Percentiles rank a stretch among this genome's conserved stretches.
Evolutionary conservation across 2,113 vertebrate genomes (phyloP).

Genomic region (Rafetus swinhoei): DNA sequence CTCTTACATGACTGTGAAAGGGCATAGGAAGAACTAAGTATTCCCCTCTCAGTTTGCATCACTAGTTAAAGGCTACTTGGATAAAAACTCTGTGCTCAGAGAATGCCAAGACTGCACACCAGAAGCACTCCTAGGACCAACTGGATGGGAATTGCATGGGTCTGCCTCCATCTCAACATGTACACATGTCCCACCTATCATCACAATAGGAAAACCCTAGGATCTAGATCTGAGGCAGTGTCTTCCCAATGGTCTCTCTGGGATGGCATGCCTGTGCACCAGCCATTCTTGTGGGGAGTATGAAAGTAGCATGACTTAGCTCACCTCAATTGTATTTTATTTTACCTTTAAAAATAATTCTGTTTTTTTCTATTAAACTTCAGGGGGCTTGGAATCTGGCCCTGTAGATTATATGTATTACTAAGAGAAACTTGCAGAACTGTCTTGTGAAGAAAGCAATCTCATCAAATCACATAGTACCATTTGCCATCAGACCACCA

Average conservation of each 20-base stretch:
- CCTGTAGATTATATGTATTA: neutral
- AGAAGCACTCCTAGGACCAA: neutral
- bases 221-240: neutral
- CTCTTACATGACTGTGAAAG: neutral
- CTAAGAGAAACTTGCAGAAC: neutral
- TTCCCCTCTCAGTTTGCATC: neutral
- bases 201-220: neutral
- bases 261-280: neutral
- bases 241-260: neutral
- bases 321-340: neutral
- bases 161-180: neutral
- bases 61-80: neutral
- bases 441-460: neutral
- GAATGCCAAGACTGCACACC: neutral
- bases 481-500: neutral
- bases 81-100: neutral
- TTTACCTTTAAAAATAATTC: neutral
- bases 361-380: neutral
- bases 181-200: neutral
- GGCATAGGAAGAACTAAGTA: neutral
- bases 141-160: neutral
- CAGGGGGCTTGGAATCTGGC: neutral
- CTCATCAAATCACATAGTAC: neutral
- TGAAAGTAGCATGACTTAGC: neutral
- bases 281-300: neutral